Evolutionary conservation across 2,797 vertebrate species (phyloP).

Genomic region (Uromys caudimaculatus): DNA sequence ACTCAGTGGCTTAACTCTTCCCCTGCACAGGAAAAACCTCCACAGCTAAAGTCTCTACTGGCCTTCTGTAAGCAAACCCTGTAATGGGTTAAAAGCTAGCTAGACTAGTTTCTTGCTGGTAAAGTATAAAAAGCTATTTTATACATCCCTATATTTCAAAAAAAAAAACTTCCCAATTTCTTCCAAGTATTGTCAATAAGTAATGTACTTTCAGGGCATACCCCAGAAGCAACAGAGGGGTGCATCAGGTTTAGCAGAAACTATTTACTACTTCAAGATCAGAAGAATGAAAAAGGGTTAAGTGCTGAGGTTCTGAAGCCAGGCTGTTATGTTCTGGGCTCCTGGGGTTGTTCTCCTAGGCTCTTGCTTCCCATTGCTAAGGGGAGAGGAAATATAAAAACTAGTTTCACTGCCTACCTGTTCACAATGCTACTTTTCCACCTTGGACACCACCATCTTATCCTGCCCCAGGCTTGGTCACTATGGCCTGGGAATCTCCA

Average conservation of each 20-base stretch:
- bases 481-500: not conserved
- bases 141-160: not conserved
- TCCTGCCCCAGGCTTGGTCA: not conserved
- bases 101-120: not conserved
- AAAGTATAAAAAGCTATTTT: not conserved
- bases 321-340: not conserved
- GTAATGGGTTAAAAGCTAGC: not conserved
- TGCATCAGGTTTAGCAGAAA: not conserved
- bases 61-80: not conserved
- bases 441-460: not conserved
- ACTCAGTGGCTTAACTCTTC: not conserved
- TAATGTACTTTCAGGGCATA: not conserved
- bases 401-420: not conserved
- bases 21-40: not conserved
- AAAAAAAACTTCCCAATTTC: not conserved
- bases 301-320: not conserved
- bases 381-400: not conserved
- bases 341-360: not conserved
- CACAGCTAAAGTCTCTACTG: not conserved
- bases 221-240: not conserved
- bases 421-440: not conserved
- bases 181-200: not conserved
- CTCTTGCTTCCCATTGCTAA: not conserved
- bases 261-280: not conserved
- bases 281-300: not conserved